Percentiles rank a stretch among this genome's conserved stretches.
Conservation (phyloP, 2,797 vertebrate species). For the Falco rusticolus region DNA sequence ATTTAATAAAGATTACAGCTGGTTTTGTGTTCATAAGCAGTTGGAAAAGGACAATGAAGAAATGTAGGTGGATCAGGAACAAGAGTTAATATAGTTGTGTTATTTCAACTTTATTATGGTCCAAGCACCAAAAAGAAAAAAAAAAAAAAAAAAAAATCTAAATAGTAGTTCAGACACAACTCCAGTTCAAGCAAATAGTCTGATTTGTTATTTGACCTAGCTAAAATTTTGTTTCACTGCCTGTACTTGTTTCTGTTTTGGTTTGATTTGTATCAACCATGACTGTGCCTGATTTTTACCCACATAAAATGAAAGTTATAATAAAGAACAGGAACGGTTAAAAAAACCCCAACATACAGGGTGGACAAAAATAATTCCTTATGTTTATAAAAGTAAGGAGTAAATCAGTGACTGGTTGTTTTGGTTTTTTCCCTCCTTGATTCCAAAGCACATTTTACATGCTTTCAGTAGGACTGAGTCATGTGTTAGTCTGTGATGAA, state of each 20-base stretch:
- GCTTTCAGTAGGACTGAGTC: background rate
- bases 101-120: background rate
- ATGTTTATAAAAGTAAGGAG: background rate
- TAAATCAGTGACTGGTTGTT: background rate
- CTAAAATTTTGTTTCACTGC: background rate
- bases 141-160: background rate
- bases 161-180: background rate
- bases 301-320: background rate
- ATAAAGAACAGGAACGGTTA: background rate
- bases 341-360: background rate
- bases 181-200: background rate
- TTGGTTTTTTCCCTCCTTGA: background rate
- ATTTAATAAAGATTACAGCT: background rate
- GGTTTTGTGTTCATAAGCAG: background rate
- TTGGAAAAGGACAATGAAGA: background rate
- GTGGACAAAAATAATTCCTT: background rate
- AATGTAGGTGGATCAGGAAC: background rate
- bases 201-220: background rate
- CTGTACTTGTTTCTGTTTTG: background rate
- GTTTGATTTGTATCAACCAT: background rate
- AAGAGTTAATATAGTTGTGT: background rate
- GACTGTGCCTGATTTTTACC: background rate
- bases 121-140: background rate
- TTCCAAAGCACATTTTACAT: background rate
- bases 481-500: background rate